Base-by-base conservation (phyloP, 2,797 vertebrate species). In the Paramormyrops hopkinsi region DNA sequence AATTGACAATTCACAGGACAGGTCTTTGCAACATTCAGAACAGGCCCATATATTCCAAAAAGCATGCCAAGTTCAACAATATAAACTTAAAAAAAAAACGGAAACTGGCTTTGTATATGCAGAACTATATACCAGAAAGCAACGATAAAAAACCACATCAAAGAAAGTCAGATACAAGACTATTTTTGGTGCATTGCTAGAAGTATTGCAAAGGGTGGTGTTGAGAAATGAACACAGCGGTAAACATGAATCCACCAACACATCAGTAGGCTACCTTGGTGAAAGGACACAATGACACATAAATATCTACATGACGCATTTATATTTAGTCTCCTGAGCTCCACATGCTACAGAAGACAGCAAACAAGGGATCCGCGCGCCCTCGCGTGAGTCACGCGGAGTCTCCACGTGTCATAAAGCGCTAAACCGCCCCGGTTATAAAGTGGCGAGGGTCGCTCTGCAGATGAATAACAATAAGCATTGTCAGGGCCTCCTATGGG, bases 401-500 rank as follows among this genome's bases (percentile, higher is more conserved):
- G 79, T 86, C 56, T 87, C 88, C 91, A 90, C 91, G 89, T 92
- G 92, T 90, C 89, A 91, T 92, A 93, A 92, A 89, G 89, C 83
- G 48, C 87, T 90, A 86, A 85, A 86, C 83, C 85, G 86, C 87
- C 53, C 83, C 87, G 37, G 90, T 86, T 89, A 90, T 89, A 86
- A 56, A 56, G 87, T 88, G 79, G 86, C 88, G 69, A 88, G 69
- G 76, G 62, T 89, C 85, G 83, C 25, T 62, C 89, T 59, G 69
- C 22, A 89, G 90, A 91, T 91, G 92, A 91, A 93, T 90, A 89
- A 92, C 91, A 94, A 93, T 90, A 92, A 93, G 93, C 91, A 90
- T 92, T 94, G 95, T 92, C 62, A 56, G 41, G 73, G 56, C 53
- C 88, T 87, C 89, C 91, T 92, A 85, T 79, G 89, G 90, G 92